A percentile compares a stretch with the other conserved stretches of the same genome.
Conservation (phyloP, 2,797 vertebrate species). For the Girardinus metallicus region DNA sequence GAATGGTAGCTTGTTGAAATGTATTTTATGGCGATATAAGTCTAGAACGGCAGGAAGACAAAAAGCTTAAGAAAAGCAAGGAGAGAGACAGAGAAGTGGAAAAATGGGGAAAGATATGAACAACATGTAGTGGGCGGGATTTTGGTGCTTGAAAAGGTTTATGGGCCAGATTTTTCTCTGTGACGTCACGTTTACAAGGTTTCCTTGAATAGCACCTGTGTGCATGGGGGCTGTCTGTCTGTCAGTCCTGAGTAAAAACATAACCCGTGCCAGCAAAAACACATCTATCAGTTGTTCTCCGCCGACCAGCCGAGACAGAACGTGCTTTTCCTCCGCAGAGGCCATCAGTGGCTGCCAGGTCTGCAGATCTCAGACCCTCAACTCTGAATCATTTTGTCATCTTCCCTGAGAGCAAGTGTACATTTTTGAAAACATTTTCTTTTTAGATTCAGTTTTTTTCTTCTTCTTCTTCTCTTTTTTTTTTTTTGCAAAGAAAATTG, state of each 20-base stretch:
- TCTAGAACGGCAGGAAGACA: slow-evolving; percentile 28
- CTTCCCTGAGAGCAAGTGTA: slow-evolving; percentile 21
- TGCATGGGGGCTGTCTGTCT: slow-evolving; percentile 78
- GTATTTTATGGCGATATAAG: slow-evolving; percentile 27
- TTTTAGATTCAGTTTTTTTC: slow-evolving; percentile 2
- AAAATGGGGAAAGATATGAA: slow-evolving; percentile 58
- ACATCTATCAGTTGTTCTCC: slow-evolving; percentile 77
- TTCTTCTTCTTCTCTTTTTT: slow-evolving; percentile 9
- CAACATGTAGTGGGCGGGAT: slow-evolving; percentile 76
- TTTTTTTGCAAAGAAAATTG: slow-evolving; percentile 57
- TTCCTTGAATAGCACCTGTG: slow-evolving; percentile 88
- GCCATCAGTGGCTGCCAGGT: slow-evolving; percentile 48
- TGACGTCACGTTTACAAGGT: slow-evolving; percentile 85
- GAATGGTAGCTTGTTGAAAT: slow-evolving; percentile 42
- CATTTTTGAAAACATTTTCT: neutral
- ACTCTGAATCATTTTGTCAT: slow-evolving; percentile 18
- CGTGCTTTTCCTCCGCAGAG: slow-evolving; percentile 50
- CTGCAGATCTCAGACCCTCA: slow-evolving; percentile 26
- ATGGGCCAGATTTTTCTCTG: slow-evolving; percentile 71
- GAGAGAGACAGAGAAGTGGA: slow-evolving; percentile 18
- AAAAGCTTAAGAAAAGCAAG: slow-evolving; percentile 18
- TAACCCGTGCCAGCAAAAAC: slow-evolving; percentile 79
- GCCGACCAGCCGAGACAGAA: slow-evolving; percentile 65
- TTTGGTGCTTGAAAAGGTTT: slow-evolving; percentile 71
- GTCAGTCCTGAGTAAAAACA: slow-evolving; percentile 82